These are phyloP conservation scores for Pyrrhosoma nymphula DNA, from an alignment of 2,888 invertebrate genomes.

Conservation along the genomic window DNA sequence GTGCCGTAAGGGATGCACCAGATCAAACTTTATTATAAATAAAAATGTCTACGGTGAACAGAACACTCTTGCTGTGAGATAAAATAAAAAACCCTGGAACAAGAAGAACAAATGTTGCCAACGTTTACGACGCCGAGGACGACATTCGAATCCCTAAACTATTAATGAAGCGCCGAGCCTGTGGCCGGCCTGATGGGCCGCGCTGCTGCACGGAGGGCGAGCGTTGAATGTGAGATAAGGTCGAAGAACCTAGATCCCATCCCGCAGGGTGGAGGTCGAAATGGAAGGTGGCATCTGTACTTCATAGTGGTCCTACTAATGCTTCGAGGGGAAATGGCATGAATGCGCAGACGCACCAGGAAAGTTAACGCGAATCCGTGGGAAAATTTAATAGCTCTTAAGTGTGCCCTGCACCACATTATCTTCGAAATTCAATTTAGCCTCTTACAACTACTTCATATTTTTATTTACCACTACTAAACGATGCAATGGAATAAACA, in stretches of 20 bases:
- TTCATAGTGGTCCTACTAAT: background rate
- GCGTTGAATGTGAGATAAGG: background rate
- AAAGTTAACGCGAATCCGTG: background rate
- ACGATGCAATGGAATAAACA: too few species aligned
- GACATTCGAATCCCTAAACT: conserved; percentile 15
- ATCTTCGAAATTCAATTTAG: too few species aligned
- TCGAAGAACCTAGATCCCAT: background rate
- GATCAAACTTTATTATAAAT: conserved; percentile 4
- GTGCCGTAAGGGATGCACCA: background rate
- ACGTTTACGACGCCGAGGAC: background rate
- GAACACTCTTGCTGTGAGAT: background rate
- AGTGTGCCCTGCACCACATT: too few species aligned
- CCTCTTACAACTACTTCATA: too few species aligned
- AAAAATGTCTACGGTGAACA: background rate
- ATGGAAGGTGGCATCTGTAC: background rate
- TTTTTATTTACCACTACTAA: too few species aligned
- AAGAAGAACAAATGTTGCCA: conserved; percentile 7
- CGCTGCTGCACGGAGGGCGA: background rate
- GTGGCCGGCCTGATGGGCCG: background rate
- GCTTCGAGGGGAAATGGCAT: background rate
- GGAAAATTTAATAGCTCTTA: background rate
- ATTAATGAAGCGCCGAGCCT: conserved; percentile 3
- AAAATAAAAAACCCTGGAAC: background rate
- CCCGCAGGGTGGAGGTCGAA: background rate
- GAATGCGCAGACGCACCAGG: background rate